Evolutionary conservation across 2,888 invertebrate species (phyloP).

Genomic region (Phania funesta): DNA sequence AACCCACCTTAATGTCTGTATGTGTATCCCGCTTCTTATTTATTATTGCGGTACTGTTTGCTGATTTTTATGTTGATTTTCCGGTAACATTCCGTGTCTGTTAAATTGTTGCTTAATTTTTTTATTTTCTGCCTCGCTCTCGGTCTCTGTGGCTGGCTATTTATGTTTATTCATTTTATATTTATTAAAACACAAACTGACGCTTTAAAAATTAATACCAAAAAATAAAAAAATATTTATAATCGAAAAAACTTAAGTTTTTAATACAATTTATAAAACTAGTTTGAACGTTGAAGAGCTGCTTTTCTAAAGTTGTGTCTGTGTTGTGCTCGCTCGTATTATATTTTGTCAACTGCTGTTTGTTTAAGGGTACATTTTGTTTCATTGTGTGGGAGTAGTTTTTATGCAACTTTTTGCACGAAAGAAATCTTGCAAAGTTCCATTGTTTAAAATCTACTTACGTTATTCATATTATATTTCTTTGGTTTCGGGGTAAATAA

Average conservation of each 20-base stretch:
- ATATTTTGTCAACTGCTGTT: conserved; percentile 32
- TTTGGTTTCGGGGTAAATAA: not conserved
- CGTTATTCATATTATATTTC: not conserved
- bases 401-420: conserved; percentile 4
- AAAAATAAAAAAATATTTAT: not conserved
- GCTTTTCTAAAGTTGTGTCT: no score
- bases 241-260: not conserved
- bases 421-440: conserved; percentile 14
- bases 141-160: conserved; percentile 3
- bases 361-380: not conserved
- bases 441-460: conserved; percentile 24
- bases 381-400: conserved; percentile 27
- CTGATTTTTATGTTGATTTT: conserved; percentile 59
- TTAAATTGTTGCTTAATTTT: conserved; percentile 54
- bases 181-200: conserved; percentile 17
- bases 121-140: not conserved
- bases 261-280: no score
- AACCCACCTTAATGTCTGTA: not conserved
- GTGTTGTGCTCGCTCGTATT: no score
- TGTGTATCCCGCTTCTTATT: conserved; percentile 16
- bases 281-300: no score
- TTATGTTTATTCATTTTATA: conserved; percentile 15
- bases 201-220: conserved; percentile 19
- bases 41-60: conserved; percentile 53
- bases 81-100: conserved; percentile 58